Percentiles rank a stretch among this genome's conserved stretches.
These are phyloP conservation scores for Gastrophysa polygoni DNA, from an alignment of 2,888 invertebrate genomes.

Conservation along the genomic window DNA sequence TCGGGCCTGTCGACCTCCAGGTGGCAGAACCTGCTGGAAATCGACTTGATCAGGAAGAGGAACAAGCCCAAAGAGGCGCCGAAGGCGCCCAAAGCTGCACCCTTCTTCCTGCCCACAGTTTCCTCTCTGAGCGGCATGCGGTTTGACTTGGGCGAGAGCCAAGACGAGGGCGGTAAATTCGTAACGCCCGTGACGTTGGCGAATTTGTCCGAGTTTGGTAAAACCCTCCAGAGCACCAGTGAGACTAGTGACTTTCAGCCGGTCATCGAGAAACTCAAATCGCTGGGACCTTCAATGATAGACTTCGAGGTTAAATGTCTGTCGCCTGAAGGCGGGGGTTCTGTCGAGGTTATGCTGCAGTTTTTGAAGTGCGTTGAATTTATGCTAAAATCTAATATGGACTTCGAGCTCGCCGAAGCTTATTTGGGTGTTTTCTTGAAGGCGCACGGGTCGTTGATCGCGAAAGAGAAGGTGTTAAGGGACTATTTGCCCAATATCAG, in stretches of 20 bases:
- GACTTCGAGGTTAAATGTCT: slow-evolving; percentile 87
- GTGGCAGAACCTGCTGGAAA: slow-evolving; percentile 80
- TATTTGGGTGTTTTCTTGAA: slow-evolving; percentile 90
- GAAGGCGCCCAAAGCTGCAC: slow-evolving; percentile 85
- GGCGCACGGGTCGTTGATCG: slow-evolving; percentile 70
- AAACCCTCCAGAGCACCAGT: slow-evolving; percentile 63
- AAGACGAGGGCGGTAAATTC: slow-evolving; percentile 60
- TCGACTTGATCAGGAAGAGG: slow-evolving; percentile 74
- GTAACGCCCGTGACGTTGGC: slow-evolving; percentile 65
- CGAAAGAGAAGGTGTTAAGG: slow-evolving; percentile 63
- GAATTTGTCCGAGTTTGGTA: slow-evolving; percentile 74
- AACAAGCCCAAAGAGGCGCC: slow-evolving; percentile 90
- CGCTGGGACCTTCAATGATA: slow-evolving; percentile 80
- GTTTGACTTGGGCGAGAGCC: slow-evolving; percentile 69
- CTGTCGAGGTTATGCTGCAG: slow-evolving; percentile 71
- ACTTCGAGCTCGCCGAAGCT: slow-evolving; percentile 91
- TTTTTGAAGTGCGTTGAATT: slow-evolving; percentile 77
- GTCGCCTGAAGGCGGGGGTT: slow-evolving; percentile 78
- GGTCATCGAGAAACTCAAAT: slow-evolving; percentile 69
- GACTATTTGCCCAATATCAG: slow-evolving; percentile 64
- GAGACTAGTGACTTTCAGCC: slow-evolving; percentile 61
- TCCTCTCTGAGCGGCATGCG: slow-evolving; percentile 80
- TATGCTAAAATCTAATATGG: slow-evolving; percentile 74
- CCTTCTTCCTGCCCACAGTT: slow-evolving; percentile 94
- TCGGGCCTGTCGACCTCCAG: slow-evolving; percentile 84